Conservation (phyloP, 2,888 invertebrate species). For the Lithosia quadra region DNA sequence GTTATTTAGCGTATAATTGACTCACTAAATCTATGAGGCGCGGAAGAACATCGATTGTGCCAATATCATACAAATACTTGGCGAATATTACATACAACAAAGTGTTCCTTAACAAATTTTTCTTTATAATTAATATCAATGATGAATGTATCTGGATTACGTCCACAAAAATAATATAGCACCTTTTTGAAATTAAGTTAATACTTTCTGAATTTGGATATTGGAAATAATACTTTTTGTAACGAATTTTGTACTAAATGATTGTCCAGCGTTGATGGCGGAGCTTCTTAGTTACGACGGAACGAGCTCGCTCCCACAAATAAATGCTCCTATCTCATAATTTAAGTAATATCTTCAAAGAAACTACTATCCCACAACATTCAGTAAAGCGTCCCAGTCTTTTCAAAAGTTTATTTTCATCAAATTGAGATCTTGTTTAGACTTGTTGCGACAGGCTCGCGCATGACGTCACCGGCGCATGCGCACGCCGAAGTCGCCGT, state of each 20-base stretch:
- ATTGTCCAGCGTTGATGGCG: slow-evolving; percentile 72
- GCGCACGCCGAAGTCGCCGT: slow-evolving; percentile 50
- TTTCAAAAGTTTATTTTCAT: slow-evolving; percentile 86
- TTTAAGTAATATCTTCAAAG: slow-evolving; percentile 85
- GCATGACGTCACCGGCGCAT: slow-evolving; percentile 50
- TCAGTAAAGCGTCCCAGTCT: slow-evolving; percentile 87
- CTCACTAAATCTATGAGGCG: slow-evolving; percentile 71
- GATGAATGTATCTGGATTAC: slow-evolving; percentile 66
- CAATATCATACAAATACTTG: slow-evolving; percentile 57
- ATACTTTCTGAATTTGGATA: slow-evolving; percentile 83
- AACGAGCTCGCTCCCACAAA: slow-evolving; percentile 68
- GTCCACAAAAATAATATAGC: slow-evolving; percentile 67
- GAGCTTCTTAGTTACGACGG: slow-evolving; percentile 66
- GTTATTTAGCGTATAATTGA: slow-evolving; percentile 64
- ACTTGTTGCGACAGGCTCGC: slow-evolving; percentile 79
- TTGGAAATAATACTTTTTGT: slow-evolving; percentile 84
- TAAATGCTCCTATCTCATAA: slow-evolving; percentile 86
- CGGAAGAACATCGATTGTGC: slow-evolving; percentile 80
- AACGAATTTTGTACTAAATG: slow-evolving; percentile 83
- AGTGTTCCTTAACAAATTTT: slow-evolving; percentile 48
- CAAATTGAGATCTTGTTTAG: slow-evolving; percentile 87
- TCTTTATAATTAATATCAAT: slow-evolving; percentile 50
- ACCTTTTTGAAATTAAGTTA: slow-evolving; percentile 76
- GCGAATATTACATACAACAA: slow-evolving; percentile 45
- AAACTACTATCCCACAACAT: slow-evolving; percentile 87